Percentiles rank a stretch among this genome's conserved stretches.
These are phyloP conservation scores for Habroteleia sp. DNA, from an alignment of 2,888 invertebrate genomes.

Conservation along the genomic window DNA sequence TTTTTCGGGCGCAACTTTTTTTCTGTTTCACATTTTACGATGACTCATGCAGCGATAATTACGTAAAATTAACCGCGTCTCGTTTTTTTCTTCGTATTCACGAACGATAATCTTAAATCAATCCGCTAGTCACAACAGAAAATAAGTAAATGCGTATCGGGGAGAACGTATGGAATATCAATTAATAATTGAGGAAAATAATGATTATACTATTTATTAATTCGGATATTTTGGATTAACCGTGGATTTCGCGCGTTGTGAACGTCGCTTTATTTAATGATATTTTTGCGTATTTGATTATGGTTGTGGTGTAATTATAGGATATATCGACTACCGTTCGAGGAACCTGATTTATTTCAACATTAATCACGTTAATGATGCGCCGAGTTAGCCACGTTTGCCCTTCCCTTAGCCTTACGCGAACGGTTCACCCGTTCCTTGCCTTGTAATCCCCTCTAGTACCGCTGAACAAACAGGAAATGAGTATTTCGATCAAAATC, in stretches of 20 bases:
- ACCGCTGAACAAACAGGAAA: conserved; percentile 77
- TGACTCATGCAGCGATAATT: conserved; percentile 47
- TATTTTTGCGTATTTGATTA: conserved; percentile 78
- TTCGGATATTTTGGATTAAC: conserved; percentile 11
- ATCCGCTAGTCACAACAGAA: conserved; percentile 19
- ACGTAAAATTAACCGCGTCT: conserved; percentile 14
- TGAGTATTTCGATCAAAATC: conserved; percentile 80
- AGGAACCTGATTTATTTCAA: conserved; percentile 80
- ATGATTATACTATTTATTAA: conserved; percentile 26
- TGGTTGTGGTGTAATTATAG: conserved; percentile 80
- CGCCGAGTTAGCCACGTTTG: conserved; percentile 72
- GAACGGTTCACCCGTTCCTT: conserved; percentile 70
- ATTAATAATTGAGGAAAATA: conserved; percentile 30
- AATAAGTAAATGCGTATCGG: conserved; percentile 19
- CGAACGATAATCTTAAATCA: conserved; percentile 15
- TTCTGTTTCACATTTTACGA: conserved; percentile 33
- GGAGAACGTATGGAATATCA: conserved; percentile 15
- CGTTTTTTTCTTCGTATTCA: conserved; percentile 1
- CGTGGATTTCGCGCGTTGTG: conserved; percentile 4
- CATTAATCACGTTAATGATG: conserved; percentile 81
- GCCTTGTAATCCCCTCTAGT: conserved; percentile 66
- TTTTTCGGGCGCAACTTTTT: conserved; percentile 27
- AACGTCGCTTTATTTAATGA: conserved; percentile 37
- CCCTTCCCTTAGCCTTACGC: conserved; percentile 73
- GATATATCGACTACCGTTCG: conserved; percentile 79